Evolutionary conservation across 2,797 vertebrate genomes (phyloP), one percentile per base, ranked within the genome.

Genomic region (Macropodus opercularis): DNA sequence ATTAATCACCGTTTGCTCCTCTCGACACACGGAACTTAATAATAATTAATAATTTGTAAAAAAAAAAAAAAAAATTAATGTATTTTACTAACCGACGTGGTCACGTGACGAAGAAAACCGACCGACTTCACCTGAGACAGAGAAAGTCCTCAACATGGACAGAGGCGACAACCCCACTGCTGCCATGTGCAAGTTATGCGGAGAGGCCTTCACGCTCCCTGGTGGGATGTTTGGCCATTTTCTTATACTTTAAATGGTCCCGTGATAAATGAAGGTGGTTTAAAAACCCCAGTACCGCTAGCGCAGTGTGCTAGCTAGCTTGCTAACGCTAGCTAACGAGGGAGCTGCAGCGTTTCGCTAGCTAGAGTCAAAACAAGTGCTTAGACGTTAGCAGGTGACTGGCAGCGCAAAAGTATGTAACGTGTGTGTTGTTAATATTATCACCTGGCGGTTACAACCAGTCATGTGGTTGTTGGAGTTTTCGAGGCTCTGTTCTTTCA

Each of bases 181-280:
- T 9, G 66, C 32, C 4, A 3, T 27, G 0, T 92, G 91, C 59
- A 40, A 11, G 0, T 38, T 66, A 0, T 92, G 91, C 39, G 87
- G 79, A n/a, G 61, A 75, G 13, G 17, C 29, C 0, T 92, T 85
- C 57, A 81, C 29, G 4, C 63, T 91, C n/a, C 65, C 85, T 4
- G 91, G 89, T 92, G 86, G 19, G 64, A 55, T 6, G 11, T 40
- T 63, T 23, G n/a, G 4, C 8, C 2, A n/a, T n/a, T n/a, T n/a
- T n/a, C n/a, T n/a, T n/a, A 8, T 14, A 8, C 57, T 61, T 36
- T 8, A n/a, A n/a, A n/a, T n/a, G n/a, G n/a, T n/a, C n/a, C n/a
- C n/a, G 4, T 7, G 2, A 10, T 2, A 2, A 27, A 1, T 11
- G 0, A 12, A 8, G 1, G 1, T 9, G 29, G 2, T 12, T 11